phyloP scores from a whole-genome alignment of 2,113 vertebrate species.

The rat (Rattus norvegicus) region DNA sequence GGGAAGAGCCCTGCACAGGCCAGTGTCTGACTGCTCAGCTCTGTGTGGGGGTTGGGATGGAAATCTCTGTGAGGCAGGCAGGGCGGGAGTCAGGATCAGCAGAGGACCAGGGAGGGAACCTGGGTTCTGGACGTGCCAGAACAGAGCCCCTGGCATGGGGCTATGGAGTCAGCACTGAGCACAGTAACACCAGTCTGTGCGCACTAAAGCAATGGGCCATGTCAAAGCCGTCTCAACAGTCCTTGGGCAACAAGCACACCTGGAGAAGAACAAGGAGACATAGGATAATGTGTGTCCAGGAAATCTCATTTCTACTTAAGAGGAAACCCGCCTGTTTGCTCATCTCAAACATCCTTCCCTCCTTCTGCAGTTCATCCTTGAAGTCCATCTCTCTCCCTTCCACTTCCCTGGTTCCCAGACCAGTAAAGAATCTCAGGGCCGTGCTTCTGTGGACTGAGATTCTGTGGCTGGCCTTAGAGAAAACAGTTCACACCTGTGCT shows the following conservation, averaged over 20 bases:
- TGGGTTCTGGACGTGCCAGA: not conserved
- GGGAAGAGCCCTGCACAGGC: not conserved
- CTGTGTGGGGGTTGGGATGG: accelerated
- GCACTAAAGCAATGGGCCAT: not conserved
- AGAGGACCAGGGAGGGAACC: not conserved
- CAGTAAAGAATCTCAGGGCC: not conserved
- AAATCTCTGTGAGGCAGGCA: not conserved
- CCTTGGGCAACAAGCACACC: not conserved
- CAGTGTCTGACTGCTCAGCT: not conserved
- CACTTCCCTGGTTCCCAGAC: not conserved
- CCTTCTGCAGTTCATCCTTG: not conserved
- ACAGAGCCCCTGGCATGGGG: not conserved
- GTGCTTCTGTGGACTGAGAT: not conserved
- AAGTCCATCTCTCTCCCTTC: not conserved
- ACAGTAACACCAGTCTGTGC: not conserved
- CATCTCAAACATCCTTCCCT: not conserved
- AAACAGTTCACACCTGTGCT: conserved; percentile 32
- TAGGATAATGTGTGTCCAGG: not conserved
- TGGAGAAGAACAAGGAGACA: not conserved
- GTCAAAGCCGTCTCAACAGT: not conserved
- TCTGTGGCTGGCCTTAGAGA: not conserved
- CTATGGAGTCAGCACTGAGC: not conserved
- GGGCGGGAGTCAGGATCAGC: not conserved
- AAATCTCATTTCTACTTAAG: not conserved
- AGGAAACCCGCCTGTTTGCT: conserved; percentile 10